Conservation (phyloP, 2,113 vertebrate species). For the Lamprotornis superbus region DNA sequence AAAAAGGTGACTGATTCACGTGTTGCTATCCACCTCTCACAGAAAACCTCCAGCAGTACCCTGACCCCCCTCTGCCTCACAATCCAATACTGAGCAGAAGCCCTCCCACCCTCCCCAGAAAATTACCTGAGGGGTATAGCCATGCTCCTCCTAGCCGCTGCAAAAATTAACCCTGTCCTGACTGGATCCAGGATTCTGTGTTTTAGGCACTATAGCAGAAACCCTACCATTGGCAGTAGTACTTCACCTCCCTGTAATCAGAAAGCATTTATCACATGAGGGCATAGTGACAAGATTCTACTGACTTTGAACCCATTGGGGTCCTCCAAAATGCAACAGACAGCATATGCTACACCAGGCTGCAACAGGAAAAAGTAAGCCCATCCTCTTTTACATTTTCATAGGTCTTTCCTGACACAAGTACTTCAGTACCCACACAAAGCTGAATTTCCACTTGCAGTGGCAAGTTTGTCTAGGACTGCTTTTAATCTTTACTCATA, state of each 20-base stretch:
- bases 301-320: background rate
- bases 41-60: background rate
- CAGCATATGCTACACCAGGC: background rate
- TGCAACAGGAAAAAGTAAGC: background rate
- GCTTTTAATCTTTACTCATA: slow-evolving; percentile 15
- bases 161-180: background rate
- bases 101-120: background rate
- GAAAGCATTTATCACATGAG: background rate
- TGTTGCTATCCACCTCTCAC: no score
- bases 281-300: background rate
- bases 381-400: background rate
- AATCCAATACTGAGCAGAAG: background rate
- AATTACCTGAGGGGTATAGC: background rate
- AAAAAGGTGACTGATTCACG: background rate
- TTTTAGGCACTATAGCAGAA: background rate
- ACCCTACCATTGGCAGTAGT: background rate
- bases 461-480: background rate
- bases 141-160: background rate
- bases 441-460: background rate
- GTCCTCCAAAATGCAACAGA: background rate
- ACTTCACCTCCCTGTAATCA: background rate
- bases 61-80: no score
- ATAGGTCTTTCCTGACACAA: background rate
- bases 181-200: background rate
- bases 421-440: background rate